Evolutionary conservation across 2,113 vertebrate species (phyloP).

Genomic region (Tinamus guttatus): DNA sequence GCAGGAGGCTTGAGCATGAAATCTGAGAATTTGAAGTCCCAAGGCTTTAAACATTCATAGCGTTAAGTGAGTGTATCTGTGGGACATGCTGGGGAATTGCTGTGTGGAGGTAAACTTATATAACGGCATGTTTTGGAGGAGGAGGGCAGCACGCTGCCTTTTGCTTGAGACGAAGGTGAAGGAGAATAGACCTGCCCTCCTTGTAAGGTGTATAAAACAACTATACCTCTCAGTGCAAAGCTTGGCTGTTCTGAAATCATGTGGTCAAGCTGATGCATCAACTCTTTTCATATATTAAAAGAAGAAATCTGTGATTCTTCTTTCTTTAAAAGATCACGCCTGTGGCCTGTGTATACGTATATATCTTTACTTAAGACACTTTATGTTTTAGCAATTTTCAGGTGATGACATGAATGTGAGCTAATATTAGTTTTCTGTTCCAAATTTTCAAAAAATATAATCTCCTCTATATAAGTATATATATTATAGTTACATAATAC

Average conservation of each 20-base stretch:
- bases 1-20: background rate
- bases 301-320: background rate
- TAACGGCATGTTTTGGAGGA: background rate
- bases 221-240: background rate
- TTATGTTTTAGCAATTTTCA: background rate
- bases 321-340: background rate
- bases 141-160: background rate
- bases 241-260: background rate
- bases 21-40: background rate
- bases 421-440: background rate
- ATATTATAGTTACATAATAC: background rate
- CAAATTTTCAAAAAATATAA: background rate
- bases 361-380: background rate
- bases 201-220: background rate
- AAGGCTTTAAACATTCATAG: background rate
- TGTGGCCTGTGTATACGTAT: background rate
- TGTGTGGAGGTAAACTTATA: background rate
- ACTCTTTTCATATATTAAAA: background rate
- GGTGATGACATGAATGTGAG: background rate
- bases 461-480: background rate
- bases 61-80: background rate
- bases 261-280: background rate
- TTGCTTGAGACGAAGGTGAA: background rate
- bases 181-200: background rate
- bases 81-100: background rate